phyloP scores from a whole-genome alignment of 2,797 vertebrate genomes.

The Molossus molossus region DNA sequence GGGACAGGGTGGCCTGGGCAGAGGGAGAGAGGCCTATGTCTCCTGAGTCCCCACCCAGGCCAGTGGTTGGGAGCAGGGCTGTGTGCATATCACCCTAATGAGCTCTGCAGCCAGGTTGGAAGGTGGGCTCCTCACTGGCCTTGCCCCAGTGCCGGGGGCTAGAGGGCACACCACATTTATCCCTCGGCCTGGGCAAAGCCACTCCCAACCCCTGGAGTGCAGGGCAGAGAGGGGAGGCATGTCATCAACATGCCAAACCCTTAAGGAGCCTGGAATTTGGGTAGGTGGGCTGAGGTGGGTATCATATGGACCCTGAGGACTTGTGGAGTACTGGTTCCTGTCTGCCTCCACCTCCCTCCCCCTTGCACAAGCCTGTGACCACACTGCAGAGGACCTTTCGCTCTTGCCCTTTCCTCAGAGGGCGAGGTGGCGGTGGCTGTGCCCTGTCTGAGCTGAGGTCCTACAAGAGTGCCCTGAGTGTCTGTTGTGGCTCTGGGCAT shows the following conservation, averaged over 20 bases:
- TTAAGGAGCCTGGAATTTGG: background rate
- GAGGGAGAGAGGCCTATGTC: background rate
- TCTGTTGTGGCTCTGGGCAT: background rate
- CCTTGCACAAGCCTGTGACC: background rate
- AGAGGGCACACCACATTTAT: accelerated
- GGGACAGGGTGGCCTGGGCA: background rate
- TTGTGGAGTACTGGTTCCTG: background rate
- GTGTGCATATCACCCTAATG: accelerated
- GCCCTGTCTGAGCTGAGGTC: background rate
- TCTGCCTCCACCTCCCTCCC: background rate
- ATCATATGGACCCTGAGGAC: background rate
- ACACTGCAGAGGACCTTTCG: too few relatives aligned
- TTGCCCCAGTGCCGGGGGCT: background rate
- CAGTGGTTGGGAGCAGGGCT: background rate
- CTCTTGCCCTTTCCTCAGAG: background rate
- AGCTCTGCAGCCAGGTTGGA: background rate
- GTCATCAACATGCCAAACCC: background rate
- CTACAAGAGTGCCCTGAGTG: background rate
- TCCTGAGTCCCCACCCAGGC: background rate
- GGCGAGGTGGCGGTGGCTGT: accelerated
- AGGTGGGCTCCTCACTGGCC: background rate
- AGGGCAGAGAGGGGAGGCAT: accelerated
- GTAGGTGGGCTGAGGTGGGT: background rate
- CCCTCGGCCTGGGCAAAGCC: background rate
- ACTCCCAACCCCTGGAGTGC: background rate